Conservation (phyloP, 2,113 vertebrate genomes). For the Polypterus senegalus region DNA sequence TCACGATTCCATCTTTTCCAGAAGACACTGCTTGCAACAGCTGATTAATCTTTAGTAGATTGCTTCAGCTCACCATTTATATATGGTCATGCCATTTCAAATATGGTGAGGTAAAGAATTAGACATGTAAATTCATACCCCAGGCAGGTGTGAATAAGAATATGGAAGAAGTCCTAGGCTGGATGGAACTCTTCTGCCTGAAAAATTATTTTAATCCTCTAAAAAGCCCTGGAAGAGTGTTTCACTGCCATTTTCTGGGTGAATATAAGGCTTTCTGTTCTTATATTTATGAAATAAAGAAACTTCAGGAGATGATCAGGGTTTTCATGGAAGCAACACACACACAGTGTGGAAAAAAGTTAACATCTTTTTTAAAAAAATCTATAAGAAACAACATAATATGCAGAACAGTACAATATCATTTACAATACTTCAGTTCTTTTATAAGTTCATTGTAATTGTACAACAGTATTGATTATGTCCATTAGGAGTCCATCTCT, state of each 20-base stretch:
- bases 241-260: constrained; percentile 62
- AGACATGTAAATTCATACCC: constrained; percentile 55
- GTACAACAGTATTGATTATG: constrained; percentile 81
- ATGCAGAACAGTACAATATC: constrained; percentile 99
- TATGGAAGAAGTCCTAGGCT: constrained; percentile 75
- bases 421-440: constrained; percentile 99
- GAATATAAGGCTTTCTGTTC: constrained; percentile 66
- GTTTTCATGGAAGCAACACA: constrained; percentile 82
- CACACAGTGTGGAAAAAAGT: constrained; percentile 98
- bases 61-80: constrained; percentile 70
- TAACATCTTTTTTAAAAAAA: constrained; percentile 98
- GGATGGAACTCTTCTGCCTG: constrained; percentile 67
- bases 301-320: constrained; percentile 78
- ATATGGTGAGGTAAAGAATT: constrained; percentile 62
- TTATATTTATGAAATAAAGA: constrained; percentile 51
- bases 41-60: constrained; percentile 74
- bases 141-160: constrained; percentile 41
- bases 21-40: constrained; percentile 78
- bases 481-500: constrained; percentile 67
- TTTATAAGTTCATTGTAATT: constrained; percentile 90
- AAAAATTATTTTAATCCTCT: constrained; percentile 67
- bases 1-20: constrained; percentile 79
- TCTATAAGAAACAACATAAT: constrained; percentile 99
- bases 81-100: constrained; percentile 75
- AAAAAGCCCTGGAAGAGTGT: constrained; percentile 63